Evolutionary conservation across 1,140 invertebrate genomes (phyloP).

Genomic region (Macrosteles quadrilineatus): DNA sequence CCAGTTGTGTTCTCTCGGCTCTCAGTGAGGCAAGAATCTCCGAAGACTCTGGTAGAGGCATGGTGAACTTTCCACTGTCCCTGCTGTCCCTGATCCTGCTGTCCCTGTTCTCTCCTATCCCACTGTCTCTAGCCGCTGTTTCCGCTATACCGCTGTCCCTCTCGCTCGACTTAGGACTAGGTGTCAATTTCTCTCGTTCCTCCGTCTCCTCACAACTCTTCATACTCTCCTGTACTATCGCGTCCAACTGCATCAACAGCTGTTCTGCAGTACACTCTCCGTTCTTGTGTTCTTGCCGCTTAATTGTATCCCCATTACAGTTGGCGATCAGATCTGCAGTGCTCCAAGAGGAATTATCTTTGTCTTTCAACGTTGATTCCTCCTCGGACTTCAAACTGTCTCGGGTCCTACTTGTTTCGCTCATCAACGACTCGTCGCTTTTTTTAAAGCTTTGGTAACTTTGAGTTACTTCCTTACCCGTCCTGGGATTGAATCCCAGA

Average conservation of each 20-base stretch:
- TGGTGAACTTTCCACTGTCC: conserved; percentile 36
- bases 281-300: conserved; percentile 16
- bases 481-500: conserved; percentile 38
- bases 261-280: conserved; percentile 31
- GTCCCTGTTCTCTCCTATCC: too few species aligned
- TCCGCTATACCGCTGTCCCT: conserved; percentile 2
- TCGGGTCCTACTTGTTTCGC: background rate
- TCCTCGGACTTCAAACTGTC: background rate
- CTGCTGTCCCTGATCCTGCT: too few species aligned
- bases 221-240: conserved; percentile 45
- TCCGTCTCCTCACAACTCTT: background rate
- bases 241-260: conserved; percentile 30
- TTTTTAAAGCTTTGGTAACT: background rate
- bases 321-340: conserved; percentile 29
- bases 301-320: conserved; percentile 3
- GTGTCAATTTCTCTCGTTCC: conserved; percentile 14
- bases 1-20: conserved; percentile 58
- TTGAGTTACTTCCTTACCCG: conserved; percentile 1
- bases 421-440: conserved; percentile 15
- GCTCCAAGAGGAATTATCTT: conserved; percentile 35
- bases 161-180: conserved; percentile 22
- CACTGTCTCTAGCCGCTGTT: background rate
- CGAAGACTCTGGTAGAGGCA: conserved; percentile 45
- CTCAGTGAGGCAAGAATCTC: conserved; percentile 55
- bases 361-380: background rate